A percentile compares a stretch with the other conserved stretches of the same genome.
Evolutionary conservation across 2,797 vertebrate genomes (phyloP).

Genomic region (Sebastiscus tertius): DNA sequence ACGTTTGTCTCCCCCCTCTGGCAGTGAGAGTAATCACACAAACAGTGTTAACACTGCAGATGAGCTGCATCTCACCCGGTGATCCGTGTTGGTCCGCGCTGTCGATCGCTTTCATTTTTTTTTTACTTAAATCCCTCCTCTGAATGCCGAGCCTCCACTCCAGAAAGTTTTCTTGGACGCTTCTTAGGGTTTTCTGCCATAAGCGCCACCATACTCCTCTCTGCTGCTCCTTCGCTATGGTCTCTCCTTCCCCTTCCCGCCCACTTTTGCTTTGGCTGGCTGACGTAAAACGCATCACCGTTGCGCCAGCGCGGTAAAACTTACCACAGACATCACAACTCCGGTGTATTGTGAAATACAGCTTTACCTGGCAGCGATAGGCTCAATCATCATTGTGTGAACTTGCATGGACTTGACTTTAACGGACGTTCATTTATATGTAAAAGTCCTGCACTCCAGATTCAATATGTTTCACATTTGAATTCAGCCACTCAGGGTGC

Average conservation of each 20-base stretch:
- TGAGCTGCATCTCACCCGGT: not conserved
- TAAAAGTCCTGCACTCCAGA: not conserved
- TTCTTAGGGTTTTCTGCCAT: not conserved
- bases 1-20: not conserved
- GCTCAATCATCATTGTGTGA: not conserved
- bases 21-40: not conserved
- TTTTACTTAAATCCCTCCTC: not conserved
- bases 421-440: not conserved
- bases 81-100: not conserved
- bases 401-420: not conserved
- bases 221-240: not conserved
- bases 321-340: not conserved
- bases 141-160: not conserved
- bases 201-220: not conserved
- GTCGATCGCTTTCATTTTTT: not conserved
- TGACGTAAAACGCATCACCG: not conserved
- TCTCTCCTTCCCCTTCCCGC: not conserved
- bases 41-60: not conserved
- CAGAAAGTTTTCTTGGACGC: not conserved
- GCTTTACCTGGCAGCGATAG: not conserved
- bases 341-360: not conserved
- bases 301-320: not conserved
- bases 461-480: slow-evolving; percentile 25
- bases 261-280: not conserved
- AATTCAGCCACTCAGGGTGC: not conserved